phyloP scores from a whole-genome alignment of 1,140 invertebrate species.

The Trichonephila clavata region DNA sequence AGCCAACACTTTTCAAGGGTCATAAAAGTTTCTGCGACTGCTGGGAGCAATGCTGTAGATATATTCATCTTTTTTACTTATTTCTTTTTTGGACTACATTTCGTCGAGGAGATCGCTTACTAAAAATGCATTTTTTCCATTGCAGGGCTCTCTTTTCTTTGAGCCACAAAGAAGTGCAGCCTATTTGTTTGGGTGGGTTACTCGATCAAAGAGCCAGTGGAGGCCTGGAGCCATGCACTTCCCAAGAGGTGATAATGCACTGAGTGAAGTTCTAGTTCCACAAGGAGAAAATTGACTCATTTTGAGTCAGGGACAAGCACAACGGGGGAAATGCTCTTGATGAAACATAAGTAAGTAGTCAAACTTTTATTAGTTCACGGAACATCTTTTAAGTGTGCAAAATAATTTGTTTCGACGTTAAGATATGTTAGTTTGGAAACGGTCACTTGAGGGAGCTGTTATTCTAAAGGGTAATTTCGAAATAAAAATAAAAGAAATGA shows the following conservation, averaged over 20 bases:
- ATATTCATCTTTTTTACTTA: background rate
- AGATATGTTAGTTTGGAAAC: no score
- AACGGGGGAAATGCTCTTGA: background rate
- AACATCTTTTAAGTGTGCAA: no score
- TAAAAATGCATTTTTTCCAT: background rate
- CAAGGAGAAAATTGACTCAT: no score
- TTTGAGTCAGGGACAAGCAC: no score
- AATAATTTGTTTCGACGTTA: no score
- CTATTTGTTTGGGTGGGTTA: background rate
- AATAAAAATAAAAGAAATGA: no score
- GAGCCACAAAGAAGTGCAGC: background rate
- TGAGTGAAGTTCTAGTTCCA: no score
- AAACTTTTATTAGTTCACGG: no score
- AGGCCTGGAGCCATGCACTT: background rate
- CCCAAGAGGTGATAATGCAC: background rate
- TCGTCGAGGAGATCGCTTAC: background rate
- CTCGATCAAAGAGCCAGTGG: background rate
- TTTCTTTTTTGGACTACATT: background rate
- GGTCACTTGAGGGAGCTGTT: no score
- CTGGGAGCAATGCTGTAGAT: background rate
- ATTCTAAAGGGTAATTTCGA: no score
- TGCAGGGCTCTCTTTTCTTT: background rate
- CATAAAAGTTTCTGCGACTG: conserved; percentile 10
- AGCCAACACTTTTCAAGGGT: background rate
- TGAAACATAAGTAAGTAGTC: no score